These are phyloP conservation scores for Machimus atricapillus DNA, from an alignment of 2,888 invertebrate genomes.

Conservation along the genomic window DNA sequence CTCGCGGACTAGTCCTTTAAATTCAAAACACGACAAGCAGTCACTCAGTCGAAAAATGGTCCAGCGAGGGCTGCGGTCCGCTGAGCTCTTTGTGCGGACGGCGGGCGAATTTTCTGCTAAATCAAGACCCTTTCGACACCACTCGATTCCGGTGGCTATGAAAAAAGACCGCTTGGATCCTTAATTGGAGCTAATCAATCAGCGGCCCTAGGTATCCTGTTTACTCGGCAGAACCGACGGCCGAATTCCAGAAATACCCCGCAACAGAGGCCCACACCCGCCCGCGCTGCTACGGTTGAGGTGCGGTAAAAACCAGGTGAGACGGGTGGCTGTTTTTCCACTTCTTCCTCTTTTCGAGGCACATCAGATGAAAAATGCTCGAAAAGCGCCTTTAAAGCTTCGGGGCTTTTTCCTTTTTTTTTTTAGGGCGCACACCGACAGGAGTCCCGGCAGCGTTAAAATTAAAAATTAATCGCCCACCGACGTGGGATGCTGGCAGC, in stretches of 20 bases:
- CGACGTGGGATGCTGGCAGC: background rate
- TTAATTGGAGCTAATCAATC: constrained; percentile 39
- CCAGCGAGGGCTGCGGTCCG: background rate
- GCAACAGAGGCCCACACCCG: background rate
- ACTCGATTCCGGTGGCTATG: background rate
- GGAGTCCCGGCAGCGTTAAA: constrained; percentile 8
- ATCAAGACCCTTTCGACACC: background rate
- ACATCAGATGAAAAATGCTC: constrained; percentile 10
- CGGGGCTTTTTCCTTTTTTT: background rate
- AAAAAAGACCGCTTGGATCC: background rate
- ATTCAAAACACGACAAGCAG: background rate
- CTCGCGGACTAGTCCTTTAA: background rate
- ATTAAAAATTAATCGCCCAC: constrained; percentile 40
- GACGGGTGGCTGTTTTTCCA: background rate
- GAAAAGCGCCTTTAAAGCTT: constrained; percentile 7
- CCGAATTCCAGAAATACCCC: background rate
- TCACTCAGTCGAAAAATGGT: background rate
- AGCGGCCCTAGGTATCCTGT: background rate
- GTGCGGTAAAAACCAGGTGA: background rate
- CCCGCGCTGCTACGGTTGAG: background rate
- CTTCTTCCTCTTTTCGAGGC: background rate
- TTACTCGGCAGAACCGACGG: constrained; percentile 1
- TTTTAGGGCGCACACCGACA: background rate
- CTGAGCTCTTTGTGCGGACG: background rate
- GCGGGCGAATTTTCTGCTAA: background rate